Conservation (phyloP, 2,888 invertebrate genomes). For the Selenia dentaria region DNA sequence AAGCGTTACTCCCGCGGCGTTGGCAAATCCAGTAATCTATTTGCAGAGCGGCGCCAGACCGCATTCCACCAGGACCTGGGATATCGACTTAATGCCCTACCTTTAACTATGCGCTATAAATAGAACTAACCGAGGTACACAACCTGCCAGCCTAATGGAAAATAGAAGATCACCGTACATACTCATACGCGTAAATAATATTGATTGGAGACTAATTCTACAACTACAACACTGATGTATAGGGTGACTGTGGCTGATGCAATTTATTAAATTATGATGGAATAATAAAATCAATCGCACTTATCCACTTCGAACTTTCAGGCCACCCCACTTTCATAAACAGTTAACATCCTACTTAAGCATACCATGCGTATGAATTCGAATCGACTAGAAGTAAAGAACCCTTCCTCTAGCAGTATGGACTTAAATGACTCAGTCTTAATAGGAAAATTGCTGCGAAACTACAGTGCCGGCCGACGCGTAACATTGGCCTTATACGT, state of each 20-base stretch:
- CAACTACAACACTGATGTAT: too few species aligned
- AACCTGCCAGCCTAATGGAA: slow-evolving; percentile 56
- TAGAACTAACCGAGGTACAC: slow-evolving; percentile 57
- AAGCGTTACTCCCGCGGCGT: slow-evolving; percentile 45
- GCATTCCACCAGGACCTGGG: slow-evolving; percentile 75
- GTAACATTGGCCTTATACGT: slow-evolving; percentile 83
- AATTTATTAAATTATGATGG: too few species aligned
- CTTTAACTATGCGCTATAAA: slow-evolving; percentile 64
- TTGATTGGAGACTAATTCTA: too few species aligned
- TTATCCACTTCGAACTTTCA: too few species aligned
- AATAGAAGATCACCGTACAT: slow-evolving; percentile 46
- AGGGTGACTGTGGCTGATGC: too few species aligned
- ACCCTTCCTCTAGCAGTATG: slow-evolving; percentile 56
- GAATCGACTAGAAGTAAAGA: slow-evolving; percentile 58
- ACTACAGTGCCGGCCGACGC: slow-evolving; percentile 57
- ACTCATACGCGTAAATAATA: slow-evolving; percentile 24
- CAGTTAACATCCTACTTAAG: slow-evolving; percentile 74
- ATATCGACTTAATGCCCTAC: slow-evolving; percentile 71
- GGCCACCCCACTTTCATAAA: too few species aligned
- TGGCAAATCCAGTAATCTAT: slow-evolving; percentile 60
- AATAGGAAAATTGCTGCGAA: slow-evolving; percentile 79
- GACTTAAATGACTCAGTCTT: slow-evolving; percentile 72
- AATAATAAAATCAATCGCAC: too few species aligned
- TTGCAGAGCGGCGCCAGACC: slow-evolving; percentile 73
- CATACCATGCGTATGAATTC: slow-evolving; percentile 60